Percentiles rank a stretch among this genome's conserved stretches.
These are phyloP conservation scores for Aulostomus chinensis DNA, from an alignment of 2,797 vertebrate species.

Conservation along the genomic window DNA sequence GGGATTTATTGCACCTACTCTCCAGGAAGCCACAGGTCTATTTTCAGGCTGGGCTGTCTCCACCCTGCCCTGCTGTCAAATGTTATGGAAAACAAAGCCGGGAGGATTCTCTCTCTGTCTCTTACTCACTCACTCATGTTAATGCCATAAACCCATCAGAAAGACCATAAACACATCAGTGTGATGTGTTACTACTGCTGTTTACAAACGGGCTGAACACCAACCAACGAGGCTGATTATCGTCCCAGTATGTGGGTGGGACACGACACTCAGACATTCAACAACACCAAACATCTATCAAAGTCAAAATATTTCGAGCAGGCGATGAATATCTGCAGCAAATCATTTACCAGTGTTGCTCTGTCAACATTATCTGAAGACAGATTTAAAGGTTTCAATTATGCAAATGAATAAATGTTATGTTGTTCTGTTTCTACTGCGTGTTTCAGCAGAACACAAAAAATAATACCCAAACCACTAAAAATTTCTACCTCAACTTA, in stretches of 20 bases:
- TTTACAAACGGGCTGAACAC: slow-evolving; percentile 3
- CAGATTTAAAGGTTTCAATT: too few relatives aligned
- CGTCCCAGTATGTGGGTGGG: neutral
- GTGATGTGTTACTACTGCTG: slow-evolving; percentile 1
- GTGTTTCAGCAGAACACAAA: too few relatives aligned
- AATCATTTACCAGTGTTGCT: slow-evolving; percentile 8
- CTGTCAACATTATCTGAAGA: too few relatives aligned
- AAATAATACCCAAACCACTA: too few relatives aligned
- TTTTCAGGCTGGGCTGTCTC: slow-evolving; percentile 38
- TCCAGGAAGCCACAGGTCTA: slow-evolving; percentile 62
- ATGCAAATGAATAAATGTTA: too few relatives aligned
- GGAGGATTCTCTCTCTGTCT: slow-evolving; percentile 5
- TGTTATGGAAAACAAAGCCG: slow-evolving; percentile 30
- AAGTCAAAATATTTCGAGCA: neutral
- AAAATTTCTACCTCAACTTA: too few relatives aligned
- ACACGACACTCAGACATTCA: neutral
- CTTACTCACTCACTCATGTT: slow-evolving; percentile 10
- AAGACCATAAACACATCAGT: slow-evolving; percentile 25
- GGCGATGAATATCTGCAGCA: neutral
- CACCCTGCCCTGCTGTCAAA: slow-evolving; percentile 37
- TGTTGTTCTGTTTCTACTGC: too few relatives aligned
- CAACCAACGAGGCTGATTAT: neutral
- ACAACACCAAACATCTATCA: slow-evolving; percentile 1
- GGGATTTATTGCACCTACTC: slow-evolving; percentile 29
- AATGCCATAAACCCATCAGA: slow-evolving; percentile 28